Evolutionary conservation across 2,797 vertebrate genomes (phyloP).

Genomic region (Orientallactaga sibirica): DNA sequence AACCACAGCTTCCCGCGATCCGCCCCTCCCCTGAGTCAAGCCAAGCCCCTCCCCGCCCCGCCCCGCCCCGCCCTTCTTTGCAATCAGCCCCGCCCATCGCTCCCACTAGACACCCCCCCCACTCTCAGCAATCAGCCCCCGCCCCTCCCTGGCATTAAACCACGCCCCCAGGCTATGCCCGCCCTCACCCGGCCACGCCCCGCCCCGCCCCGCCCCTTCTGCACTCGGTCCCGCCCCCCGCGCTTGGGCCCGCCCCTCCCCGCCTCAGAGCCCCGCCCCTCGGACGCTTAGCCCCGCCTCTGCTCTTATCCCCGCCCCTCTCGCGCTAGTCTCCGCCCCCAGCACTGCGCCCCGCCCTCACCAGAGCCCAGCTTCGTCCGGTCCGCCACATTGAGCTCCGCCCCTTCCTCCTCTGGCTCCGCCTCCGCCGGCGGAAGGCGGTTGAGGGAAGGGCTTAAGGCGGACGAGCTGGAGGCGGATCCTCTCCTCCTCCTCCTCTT

Average conservation of each 20-base stretch:
- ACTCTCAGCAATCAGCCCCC: no score
- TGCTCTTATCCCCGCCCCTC: no score
- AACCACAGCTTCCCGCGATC: background rate
- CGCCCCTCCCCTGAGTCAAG: background rate
- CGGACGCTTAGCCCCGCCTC: rapidly evolving
- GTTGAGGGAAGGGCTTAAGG: background rate
- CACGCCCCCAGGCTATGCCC: no score
- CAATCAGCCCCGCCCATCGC: no score
- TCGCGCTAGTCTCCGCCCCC: background rate
- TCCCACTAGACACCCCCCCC: background rate
- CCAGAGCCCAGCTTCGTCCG: background rate
- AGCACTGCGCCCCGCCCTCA: background rate
- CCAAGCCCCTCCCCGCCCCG: background rate
- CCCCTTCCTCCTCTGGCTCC: background rate
- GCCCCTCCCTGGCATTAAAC: background rate
- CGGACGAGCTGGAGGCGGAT: background rate
- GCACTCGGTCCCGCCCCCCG: no score
- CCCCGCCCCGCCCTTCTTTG: background rate
- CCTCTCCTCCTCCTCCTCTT: no score
- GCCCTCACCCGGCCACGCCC: background rate
- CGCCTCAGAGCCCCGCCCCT: background rate
- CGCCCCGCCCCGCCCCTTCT: background rate
- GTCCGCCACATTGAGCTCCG: background rate
- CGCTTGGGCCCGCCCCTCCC: no score
- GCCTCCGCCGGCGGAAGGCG: background rate